phyloP scores from a whole-genome alignment of 2,113 vertebrate species.

The Catharus bicknelli region DNA sequence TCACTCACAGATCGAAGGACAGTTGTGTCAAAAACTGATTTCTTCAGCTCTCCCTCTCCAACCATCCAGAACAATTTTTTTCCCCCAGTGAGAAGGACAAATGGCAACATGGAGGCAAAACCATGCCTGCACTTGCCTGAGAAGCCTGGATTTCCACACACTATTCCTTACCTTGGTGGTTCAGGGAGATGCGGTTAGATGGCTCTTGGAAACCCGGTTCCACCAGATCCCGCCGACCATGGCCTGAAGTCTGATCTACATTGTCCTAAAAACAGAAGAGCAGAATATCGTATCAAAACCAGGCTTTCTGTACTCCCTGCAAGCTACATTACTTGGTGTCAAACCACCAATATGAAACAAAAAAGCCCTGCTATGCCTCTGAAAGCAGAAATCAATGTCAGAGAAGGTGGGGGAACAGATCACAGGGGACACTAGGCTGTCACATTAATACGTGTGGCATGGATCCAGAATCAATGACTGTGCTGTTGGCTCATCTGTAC shows the following conservation, averaged over 20 bases:
- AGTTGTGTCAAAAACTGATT: fast-evolving
- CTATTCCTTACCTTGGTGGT: slow-evolving; percentile 82
- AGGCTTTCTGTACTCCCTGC: background rate
- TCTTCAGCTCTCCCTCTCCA: background rate
- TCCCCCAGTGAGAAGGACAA: background rate
- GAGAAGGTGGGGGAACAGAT: background rate
- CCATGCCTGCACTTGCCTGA: too few species aligned
- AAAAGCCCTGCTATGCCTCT: background rate
- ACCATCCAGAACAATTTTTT: background rate
- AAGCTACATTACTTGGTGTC: background rate
- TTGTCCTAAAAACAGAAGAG: slow-evolving; percentile 80
- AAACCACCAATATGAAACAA: background rate
- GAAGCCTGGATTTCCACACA: background rate
- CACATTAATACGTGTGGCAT: background rate
- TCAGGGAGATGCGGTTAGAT: slow-evolving; percentile 76
- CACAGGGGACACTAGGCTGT: background rate
- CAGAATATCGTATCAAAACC: background rate
- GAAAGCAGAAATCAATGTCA: background rate
- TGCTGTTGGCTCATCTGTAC: background rate
- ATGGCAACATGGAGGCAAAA: background rate
- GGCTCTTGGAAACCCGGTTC: slow-evolving; percentile 79
- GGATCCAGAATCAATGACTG: slow-evolving; percentile 9
- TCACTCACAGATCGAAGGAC: background rate
- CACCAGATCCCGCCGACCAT: slow-evolving; percentile 78
- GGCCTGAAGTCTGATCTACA: slow-evolving; percentile 83